Evolutionary conservation across 2,888 invertebrate genomes (phyloP), one percentile per base, ranked within the genome.

Genomic region (Chloromyia formosa): DNA sequence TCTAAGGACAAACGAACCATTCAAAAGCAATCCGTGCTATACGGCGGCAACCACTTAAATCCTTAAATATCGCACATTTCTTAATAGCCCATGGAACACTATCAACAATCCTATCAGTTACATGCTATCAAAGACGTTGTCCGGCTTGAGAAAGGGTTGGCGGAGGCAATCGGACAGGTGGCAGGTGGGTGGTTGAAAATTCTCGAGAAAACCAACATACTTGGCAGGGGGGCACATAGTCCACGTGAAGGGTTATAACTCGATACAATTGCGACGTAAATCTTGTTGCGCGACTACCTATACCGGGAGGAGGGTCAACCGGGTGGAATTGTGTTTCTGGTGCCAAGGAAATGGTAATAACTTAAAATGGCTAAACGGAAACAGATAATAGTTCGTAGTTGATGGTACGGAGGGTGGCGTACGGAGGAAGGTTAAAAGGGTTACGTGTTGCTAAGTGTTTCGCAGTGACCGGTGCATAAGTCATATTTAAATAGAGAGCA

Each of bases 351-450:
- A 20, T 71, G 71, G 71, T 40, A 56, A 71, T 71, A 71, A 71
- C 58, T 71, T 71, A 71, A 71, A 71, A 58, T 56, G 71, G 56
- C 40, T 71, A 71, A 69, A 40, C 71, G 71, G 71, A 71, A 71
- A 58, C 71, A 20, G 71, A 71, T 71, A 58, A 56, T 71, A 40
- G 42, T 22, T 49, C 49, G 49, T 66, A 18, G 42, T 66, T 49
- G 66, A 49, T 49, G 49, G 3, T 35, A 35, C 27, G 27, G 27
- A 35, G 27, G 27, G 27, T 35, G 27, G n/a, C n/a, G 3, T 35
- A 35, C 27, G 27, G 27, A 35, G 27, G 27, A 7, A 4, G 27
- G 27, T 35, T 35, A 35, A 4, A 7, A 4, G 27, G 27, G 7
- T 35, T 35, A 35, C 27, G 27, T 35, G 27, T 35, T 35, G 27